Base-by-base conservation (phyloP, 2,888 invertebrate species). In the Pyrrhosoma nymphula region DNA sequence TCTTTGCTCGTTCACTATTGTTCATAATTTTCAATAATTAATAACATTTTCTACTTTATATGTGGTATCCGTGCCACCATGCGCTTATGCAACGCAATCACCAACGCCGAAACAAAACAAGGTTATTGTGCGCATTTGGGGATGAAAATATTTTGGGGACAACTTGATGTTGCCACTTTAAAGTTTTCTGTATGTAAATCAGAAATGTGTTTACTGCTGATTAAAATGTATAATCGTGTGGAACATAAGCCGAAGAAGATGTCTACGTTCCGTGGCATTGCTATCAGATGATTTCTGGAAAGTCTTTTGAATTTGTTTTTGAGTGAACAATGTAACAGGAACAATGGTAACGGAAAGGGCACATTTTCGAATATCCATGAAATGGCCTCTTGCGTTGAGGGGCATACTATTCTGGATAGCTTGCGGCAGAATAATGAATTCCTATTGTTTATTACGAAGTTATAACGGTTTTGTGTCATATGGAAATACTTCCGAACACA, bases 381-480 rank as follows among this genome's bases (percentile, higher is more conserved):
- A 69, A 93, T 93, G 93, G 93, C 93, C 69, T 93, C 93, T 47
- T 47, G 93, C 69, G 47, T 93, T 93, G 26, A n/a, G 93, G 55
- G 93, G 93, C 69, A 69, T 93, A 10, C 47, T 63, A 26, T 93
- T 93, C 8, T 93, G 93, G 93, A 93, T 69, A 26, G 26, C 47
- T n/a, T 55, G 47, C 4, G 3, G 47, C 12, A 75, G 63, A 69
- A 75, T 93, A 23, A 63, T 69, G 93, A 69, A 69, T 93, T 93
- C 93, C 93, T 93, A 75, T 75, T 93, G 93, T 69, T 69, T 93
- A 69, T 69, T 47, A n/a, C 63, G 69, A 47, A 47, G 18, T 75
- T 47, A 93, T n/a, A 63, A 55, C 26, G 93, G 69, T 30, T 75
- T 47, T 93, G 55, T 75, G 39, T 75, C n/a, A 47, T 93, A 69